Evolutionary conservation across 2,888 invertebrate species (phyloP), one percentile per base, ranked within the genome.

Genomic region (Baronia brevicornis): DNA sequence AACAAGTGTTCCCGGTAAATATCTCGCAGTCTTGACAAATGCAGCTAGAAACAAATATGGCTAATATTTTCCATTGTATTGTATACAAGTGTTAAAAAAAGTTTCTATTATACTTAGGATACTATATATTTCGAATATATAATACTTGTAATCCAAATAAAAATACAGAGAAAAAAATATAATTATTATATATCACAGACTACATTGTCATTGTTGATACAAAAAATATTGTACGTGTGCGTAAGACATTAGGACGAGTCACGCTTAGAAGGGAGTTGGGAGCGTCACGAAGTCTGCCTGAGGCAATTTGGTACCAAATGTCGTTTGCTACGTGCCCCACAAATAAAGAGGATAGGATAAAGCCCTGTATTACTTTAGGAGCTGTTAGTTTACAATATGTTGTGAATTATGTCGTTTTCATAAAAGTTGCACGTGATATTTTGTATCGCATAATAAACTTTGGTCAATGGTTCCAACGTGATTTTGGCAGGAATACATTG

Each of bases 271-370:
- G 62, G 61, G 57, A 60, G 53, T 46, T 44, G 53, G 58, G 50
- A 62, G 53, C 63, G 74, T 73, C 79, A 77, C 77, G 75, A 70
- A 72, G 69, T 66, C 68, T 60, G 68, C 79, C 71, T 63, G 55
- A 74, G 74, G 80, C 82, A 84, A 84, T 84, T 84, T 79, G 64
- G 73, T 77, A 43, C 72, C 82, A 78, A 82, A 80, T 80, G 80
- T 82, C 80, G 73, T 67, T 67, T 47, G 54, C 58, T 74, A 84
- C 82, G 80, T 82, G 82, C 75, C 67, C 55, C 58, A 75, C 78
- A 75, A 75, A 79, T 79, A 80, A 75, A 80, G 72, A 73, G 69
- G 74, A 66, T 53, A 54, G 71, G 65, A 75, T 74, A 67, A 70
- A 72, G 61, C 64, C 60, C 48, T 55, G 65, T 62, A 70, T 71